Base-by-base conservation (phyloP, 2,888 invertebrate species). In the Xanthostigma xanthostigma region DNA sequence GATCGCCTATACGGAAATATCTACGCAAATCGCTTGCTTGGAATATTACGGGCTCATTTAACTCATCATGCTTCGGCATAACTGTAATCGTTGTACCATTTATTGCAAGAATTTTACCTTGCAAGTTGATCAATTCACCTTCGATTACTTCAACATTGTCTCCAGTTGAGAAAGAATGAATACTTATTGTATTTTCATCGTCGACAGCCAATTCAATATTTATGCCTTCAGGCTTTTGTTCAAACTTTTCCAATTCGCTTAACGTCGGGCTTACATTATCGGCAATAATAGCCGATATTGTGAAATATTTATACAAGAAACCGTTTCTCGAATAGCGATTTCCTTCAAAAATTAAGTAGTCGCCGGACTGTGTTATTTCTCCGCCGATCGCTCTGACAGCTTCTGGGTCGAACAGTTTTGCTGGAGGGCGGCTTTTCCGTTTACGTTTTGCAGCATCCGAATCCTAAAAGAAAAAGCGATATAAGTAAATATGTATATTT, bases 141-240 rank as follows among this genome's bases (percentile, higher is more conserved):
- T 94, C 87, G 55, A 84, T 84, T 2, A 98, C 97, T 71, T 96
- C 96, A 1, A 99, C 96, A 61, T 94, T 92, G 63, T 99, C 98
- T 0, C 97, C 97, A 65, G 94, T 89, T 1, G 90, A 88, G 64
- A 97, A 94, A 2, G 85, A 88, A 68, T 96, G 95, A 3, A 72
- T 72, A 1, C 75, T 68, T 9, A 82, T 74, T 62, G 86, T 84
- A 58, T 86, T 87, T 59, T 83, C 84, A 45, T 81, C 78, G 4
- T 79, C 76, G 0, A 81, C 77, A 10, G 83, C 78, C 40, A 91
- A 68, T 64, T 90, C 89, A 55, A 92, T 76, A 57, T 91, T 91
- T 13, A 91, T 82, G 37, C 87, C 87, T 68, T 91, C 91, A 0
- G 90, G 89, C 54, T 88, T 82, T 63, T 91, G 91, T 63, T 91